Evolutionary conservation across 2,888 invertebrate genomes (phyloP).

Genomic region (Therioaphis trifolii): DNA sequence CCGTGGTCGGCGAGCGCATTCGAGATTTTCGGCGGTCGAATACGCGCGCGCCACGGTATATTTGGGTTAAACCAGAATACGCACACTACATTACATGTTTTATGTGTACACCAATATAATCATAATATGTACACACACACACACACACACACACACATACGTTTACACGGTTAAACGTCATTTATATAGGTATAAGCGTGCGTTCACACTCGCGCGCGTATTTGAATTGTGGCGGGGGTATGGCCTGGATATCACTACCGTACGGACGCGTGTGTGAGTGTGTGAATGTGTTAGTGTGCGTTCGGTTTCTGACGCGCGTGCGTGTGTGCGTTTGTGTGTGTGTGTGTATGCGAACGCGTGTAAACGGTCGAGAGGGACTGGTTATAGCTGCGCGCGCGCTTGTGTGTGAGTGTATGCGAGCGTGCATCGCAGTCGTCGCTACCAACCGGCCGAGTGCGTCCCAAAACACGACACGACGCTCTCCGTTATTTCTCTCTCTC

Average conservation of each 20-base stretch:
- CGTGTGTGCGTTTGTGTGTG: not conserved
- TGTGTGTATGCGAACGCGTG: not conserved
- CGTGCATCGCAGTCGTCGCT: not conserved
- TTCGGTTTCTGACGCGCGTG: not conserved
- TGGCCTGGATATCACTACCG: conserved; percentile 51
- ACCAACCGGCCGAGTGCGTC: conserved; percentile 54
- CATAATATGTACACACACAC: not conserved
- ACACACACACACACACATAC: not conserved
- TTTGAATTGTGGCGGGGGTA: conserved; percentile 10
- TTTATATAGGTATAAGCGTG: not conserved
- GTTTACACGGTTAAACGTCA: not conserved
- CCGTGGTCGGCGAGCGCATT: not conserved
- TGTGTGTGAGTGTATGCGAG: conserved; percentile 10
- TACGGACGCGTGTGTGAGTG: not conserved
- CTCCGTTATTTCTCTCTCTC: no score
- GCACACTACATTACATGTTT: not conserved
- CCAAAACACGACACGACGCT: conserved; percentile 21
- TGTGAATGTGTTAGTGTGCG: not conserved
- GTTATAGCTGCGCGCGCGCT: not conserved
- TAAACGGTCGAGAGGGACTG: conserved; percentile 53
- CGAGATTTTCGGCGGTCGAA: conserved; percentile 8
- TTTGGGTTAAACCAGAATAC: conserved; percentile 36
- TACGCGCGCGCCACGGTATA: not conserved
- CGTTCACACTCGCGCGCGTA: not conserved
- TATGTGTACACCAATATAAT: not conserved